These are phyloP conservation scores for Mus musculus DNA, from an alignment of 2,113 vertebrate species.

Conservation along the genomic window DNA sequence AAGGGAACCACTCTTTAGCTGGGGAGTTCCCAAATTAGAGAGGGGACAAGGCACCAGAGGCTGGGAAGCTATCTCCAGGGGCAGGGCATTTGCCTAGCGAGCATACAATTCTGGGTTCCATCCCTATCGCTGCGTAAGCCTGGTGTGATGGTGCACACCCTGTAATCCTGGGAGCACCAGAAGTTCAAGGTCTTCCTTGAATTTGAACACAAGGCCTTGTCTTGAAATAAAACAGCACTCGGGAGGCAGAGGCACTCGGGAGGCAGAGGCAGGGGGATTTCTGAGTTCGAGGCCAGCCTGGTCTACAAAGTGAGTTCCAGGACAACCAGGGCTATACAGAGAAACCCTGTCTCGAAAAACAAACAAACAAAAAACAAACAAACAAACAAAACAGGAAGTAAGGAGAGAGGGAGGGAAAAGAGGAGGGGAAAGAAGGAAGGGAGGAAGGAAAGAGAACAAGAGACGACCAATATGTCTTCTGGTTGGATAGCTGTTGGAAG, in stretches of 20 bases:
- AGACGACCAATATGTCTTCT: background rate
- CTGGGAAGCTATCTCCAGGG: too few relatives aligned
- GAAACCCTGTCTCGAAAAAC: too few relatives aligned
- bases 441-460: background rate
- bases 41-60: background rate
- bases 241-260: too few relatives aligned
- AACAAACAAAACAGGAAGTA: too few relatives aligned
- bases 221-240: background rate
- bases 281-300: too few relatives aligned
- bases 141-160: too few relatives aligned
- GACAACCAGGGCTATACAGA: too few relatives aligned
- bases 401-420: background rate
- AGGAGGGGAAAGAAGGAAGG: too few relatives aligned
- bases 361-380: too few relatives aligned
- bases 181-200: background rate
- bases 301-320: too few relatives aligned
- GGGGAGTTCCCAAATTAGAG: background rate
- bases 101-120: background rate
- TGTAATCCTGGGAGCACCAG: background rate
- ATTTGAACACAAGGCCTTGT: background rate
- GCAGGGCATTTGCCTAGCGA: background rate
- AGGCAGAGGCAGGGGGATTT: too few relatives aligned
- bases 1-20: background rate
- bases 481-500: background rate
- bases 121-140: background rate